phyloP scores from a whole-genome alignment of 2,113 vertebrate species.

The Aspiorhynchus laticeps region DNA sequence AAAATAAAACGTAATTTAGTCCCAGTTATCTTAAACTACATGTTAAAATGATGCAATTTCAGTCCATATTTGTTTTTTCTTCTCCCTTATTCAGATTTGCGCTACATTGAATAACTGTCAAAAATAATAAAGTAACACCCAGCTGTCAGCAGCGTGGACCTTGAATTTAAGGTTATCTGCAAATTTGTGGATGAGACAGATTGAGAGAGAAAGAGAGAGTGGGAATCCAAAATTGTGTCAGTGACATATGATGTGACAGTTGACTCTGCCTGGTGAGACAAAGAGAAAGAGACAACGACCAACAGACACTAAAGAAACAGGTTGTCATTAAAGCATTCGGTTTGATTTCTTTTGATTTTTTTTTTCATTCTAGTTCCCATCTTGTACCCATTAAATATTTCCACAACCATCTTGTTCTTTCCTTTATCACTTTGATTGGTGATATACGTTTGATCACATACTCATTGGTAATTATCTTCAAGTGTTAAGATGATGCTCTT shows the following conservation, averaged over 20 bases:
- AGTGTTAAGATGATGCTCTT: not conserved
- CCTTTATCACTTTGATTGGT: not conserved
- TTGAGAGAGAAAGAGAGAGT: not conserved
- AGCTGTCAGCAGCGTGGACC: conserved; percentile 14
- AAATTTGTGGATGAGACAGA: conserved; percentile 18
- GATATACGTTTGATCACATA: conserved; percentile 4
- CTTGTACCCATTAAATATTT: not conserved
- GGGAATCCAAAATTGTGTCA: not conserved
- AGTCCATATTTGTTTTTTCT: conserved; percentile 4
- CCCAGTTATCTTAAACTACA: not conserved
- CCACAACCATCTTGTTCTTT: not conserved
- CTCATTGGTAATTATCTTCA: not conserved
- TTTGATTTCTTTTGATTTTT: not conserved
- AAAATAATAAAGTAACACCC: conserved; percentile 5
- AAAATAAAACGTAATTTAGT: not conserved
- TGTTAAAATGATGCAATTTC: not conserved
- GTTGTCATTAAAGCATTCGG: not conserved
- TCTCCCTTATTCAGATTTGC: not conserved
- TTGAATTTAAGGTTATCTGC: conserved; percentile 32
- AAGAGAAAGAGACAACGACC: conserved; percentile 14
- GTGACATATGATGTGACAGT: conserved; percentile 39
- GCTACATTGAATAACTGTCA: conserved; percentile 35
- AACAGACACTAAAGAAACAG: not conserved
- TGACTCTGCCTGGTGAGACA: not conserved
- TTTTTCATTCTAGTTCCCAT: not conserved